These are phyloP conservation scores for Aporophyla lueneburgensis DNA, from an alignment of 2,888 invertebrate genomes.

Conservation along the genomic window DNA sequence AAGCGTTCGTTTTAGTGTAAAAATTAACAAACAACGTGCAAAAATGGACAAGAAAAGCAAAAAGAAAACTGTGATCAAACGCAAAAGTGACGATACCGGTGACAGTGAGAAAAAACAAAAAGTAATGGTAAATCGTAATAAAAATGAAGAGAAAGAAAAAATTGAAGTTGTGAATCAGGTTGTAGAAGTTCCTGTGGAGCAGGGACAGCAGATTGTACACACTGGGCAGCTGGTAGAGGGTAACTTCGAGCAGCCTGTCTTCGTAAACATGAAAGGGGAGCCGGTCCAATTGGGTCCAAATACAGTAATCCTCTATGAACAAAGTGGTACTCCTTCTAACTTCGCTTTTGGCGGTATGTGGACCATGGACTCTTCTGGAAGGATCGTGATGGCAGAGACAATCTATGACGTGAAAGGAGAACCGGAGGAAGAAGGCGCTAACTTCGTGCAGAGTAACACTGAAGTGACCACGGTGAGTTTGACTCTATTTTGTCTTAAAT, in stretches of 20 bases:
- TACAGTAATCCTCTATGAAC: slow-evolving; percentile 88
- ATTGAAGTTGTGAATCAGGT: slow-evolving; percentile 86
- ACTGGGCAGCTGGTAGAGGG: slow-evolving; percentile 88
- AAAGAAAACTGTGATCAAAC: slow-evolving; percentile 88
- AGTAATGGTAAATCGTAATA: slow-evolving; percentile 84
- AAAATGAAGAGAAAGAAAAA: slow-evolving; percentile 85
- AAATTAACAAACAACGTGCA: slow-evolving; percentile 68
- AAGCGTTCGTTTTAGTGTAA: slow-evolving; percentile 61
- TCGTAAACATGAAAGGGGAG: slow-evolving; percentile 89
- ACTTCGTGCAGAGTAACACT: slow-evolving; percentile 84
- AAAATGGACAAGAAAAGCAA: slow-evolving; percentile 90
- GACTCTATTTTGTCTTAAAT: slow-evolving; percentile 18
- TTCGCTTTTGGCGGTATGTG: slow-evolving; percentile 89
- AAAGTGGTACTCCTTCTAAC: slow-evolving; percentile 87
- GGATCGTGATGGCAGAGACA: slow-evolving; percentile 90
- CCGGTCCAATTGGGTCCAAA: slow-evolving; percentile 88
- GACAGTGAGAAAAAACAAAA: slow-evolving; percentile 86
- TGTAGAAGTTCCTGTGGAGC: slow-evolving; percentile 87
- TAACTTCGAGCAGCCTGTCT: slow-evolving; percentile 89
- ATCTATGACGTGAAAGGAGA: slow-evolving; percentile 89
- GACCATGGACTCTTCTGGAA: slow-evolving; percentile 88
- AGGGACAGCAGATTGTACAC: slow-evolving; percentile 87
- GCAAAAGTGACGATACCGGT: slow-evolving; percentile 86
- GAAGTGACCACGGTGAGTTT: slow-evolving; percentile 85
- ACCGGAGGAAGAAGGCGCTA: slow-evolving; percentile 85